phyloP scores from a whole-genome alignment of 2,888 invertebrate species.

The Syrphus vitripennis region DNA sequence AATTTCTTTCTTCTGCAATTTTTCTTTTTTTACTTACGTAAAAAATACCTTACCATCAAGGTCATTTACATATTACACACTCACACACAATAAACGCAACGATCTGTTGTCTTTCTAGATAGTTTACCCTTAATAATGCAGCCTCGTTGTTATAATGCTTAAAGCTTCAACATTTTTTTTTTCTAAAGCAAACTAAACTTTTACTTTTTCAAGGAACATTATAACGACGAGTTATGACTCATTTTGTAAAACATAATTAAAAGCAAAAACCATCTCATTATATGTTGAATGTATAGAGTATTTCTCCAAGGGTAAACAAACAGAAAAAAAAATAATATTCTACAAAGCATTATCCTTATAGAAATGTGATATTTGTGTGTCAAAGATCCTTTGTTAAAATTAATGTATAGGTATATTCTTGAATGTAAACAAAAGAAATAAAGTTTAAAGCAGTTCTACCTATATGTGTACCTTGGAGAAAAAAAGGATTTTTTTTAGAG shows the following conservation, averaged over 20 bases:
- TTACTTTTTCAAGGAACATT: not conserved
- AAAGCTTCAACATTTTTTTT: not conserved
- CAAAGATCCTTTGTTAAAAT: not conserved
- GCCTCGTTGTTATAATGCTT: not conserved
- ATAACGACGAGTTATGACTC: too few species aligned
- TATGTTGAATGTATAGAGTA: too few species aligned
- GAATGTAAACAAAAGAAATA: not conserved
- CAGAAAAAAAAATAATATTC: not conserved
- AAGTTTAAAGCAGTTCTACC: not conserved
- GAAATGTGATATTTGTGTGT: not conserved
- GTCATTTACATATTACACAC: not conserved
- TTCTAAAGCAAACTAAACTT: not conserved
- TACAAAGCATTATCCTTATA: slow-evolving; percentile 5
- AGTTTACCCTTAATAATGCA: not conserved
- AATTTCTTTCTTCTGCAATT: not conserved
- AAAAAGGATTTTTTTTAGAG: not conserved
- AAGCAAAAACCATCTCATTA: not conserved
- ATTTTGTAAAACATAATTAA: not conserved
- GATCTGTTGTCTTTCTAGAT: not conserved
- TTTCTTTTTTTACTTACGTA: too few species aligned
- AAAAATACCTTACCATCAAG: too few species aligned
- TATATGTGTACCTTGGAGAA: not conserved
- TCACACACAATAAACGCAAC: not conserved
- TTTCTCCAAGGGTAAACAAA: not conserved
- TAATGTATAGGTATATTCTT: not conserved